Conservation (phyloP, 2,888 invertebrate genomes). For the Cloeon dipterum region DNA sequence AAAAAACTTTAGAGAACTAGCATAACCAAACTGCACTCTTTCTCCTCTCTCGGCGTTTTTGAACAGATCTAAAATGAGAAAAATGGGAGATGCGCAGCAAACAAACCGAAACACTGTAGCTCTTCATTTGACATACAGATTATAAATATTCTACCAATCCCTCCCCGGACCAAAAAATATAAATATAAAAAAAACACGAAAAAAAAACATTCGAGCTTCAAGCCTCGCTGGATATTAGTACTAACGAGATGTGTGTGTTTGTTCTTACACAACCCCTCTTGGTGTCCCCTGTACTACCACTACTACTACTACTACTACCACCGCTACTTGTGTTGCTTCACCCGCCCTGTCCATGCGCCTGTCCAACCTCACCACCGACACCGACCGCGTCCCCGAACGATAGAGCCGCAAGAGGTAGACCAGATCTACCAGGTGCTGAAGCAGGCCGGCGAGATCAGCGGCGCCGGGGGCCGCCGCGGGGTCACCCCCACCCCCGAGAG, state of each 20-base stretch:
- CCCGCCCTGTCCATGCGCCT: neutral
- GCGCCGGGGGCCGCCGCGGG: slow-evolving; percentile 6
- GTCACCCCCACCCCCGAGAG: slow-evolving; percentile 4
- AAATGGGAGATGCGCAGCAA: no score
- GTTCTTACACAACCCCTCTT: neutral
- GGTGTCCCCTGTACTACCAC: neutral
- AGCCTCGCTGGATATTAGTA: no score
- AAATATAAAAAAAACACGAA: no score
- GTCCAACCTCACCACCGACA: slow-evolving; percentile 2
- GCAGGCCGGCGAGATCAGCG: slow-evolving; percentile 65
- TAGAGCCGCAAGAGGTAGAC: slow-evolving; percentile 51
- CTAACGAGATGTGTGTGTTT: neutral
- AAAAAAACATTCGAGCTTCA: no score
- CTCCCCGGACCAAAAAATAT: no score
- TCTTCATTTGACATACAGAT: no score
- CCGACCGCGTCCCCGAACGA: slow-evolving; percentile 12
- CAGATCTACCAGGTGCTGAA: slow-evolving; percentile 86
- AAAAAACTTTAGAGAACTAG: no score
- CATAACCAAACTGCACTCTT: no score
- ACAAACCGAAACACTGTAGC: no score
- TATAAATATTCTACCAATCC: no score
- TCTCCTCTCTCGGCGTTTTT: no score
- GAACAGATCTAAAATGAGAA: no score
- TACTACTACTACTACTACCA: neutral
- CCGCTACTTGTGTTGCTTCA: neutral